Evolutionary conservation across 2,888 invertebrate species (phyloP), one percentile per base, ranked within the genome.

Genomic region (Macropis europaea): DNA sequence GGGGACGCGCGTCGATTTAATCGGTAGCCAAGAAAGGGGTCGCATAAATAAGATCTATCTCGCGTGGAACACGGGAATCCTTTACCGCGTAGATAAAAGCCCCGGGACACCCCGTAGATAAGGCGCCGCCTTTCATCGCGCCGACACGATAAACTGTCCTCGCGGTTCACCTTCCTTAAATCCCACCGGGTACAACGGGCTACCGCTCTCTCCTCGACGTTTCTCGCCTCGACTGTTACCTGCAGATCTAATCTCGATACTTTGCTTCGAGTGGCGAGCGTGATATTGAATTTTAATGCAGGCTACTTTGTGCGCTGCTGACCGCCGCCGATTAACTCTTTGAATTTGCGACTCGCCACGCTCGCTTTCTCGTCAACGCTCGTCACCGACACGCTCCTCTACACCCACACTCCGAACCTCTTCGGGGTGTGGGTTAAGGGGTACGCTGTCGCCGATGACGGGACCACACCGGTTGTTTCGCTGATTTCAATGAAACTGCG

Each of bases 1-100:
- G 61, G 67, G 75, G 64, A 64, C 72, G 73, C 72, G 73, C 80
- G 76, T 86, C 86, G 84, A 88, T 86, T 86, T 87, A 85, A 89
- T 89, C 88, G 88, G 87, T 87, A 87, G 87, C 86, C 76, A 77
- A 70, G 79, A 83, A 82, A 82, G 81, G 82, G 84, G 76, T 77
- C 84, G 81, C 88, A 88, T 89, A 88, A 89, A 89, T 88, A 89
- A 90, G 88, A 88, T 89, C 86, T 87, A 87, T 87, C 86, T 85
- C 69, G 80, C 76, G 81, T 76, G 82, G 77, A 88, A 90, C 89
- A 90, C 85, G 89, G 82, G 89, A 89, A 90, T 89, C 89, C 89
- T 89, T 89, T 89, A 86, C 83, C 84, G 81, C 79, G 79, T 78
- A 84, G 86, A 87, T 87, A 88, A 86, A 83, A 75, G 78, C 72